Evolutionary conservation across 1,140 invertebrate genomes (phyloP).

Genomic region (Chymomyza costata): DNA sequence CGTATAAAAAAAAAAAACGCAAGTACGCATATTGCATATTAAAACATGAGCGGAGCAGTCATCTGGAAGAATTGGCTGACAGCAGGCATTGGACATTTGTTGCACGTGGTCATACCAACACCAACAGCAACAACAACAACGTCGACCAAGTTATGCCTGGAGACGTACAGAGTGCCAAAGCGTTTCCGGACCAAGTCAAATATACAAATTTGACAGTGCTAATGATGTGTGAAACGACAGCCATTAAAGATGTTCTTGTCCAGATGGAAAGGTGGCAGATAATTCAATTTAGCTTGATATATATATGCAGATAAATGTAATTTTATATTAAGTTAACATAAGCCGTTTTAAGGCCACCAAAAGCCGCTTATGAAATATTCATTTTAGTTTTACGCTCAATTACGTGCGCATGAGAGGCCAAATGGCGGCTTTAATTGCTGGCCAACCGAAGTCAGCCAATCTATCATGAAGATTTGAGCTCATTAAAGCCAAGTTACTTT

Average conservation of each 20-base stretch:
- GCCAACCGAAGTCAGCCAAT: no score
- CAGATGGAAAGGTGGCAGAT: conserved; percentile 5
- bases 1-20: no score
- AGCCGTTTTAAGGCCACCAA: no score
- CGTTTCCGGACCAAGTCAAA: no score
- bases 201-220: conserved; percentile 8
- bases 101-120: no score
- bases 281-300: background rate
- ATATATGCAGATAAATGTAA: conserved; percentile 12
- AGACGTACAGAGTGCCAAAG: conserved; percentile 10
- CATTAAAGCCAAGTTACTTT: no score
- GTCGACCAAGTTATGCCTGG: conserved; percentile 22
- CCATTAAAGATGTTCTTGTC: conserved; percentile 2
- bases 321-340: conserved; percentile 25
- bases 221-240: conserved; percentile 70
- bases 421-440: no score
- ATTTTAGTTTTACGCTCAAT: no score
- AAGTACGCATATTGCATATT: conserved; percentile 38
- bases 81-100: conserved; percentile 4
- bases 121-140: conserved; percentile 1
- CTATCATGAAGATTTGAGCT: no score
- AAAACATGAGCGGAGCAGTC: conserved; percentile 44
- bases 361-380: no score
- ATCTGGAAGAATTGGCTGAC: conserved; percentile 24
- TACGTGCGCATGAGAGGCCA: no score